phyloP scores from a whole-genome alignment of 2,888 invertebrate genomes.

The Stenoptilia bipunctidactyla region DNA sequence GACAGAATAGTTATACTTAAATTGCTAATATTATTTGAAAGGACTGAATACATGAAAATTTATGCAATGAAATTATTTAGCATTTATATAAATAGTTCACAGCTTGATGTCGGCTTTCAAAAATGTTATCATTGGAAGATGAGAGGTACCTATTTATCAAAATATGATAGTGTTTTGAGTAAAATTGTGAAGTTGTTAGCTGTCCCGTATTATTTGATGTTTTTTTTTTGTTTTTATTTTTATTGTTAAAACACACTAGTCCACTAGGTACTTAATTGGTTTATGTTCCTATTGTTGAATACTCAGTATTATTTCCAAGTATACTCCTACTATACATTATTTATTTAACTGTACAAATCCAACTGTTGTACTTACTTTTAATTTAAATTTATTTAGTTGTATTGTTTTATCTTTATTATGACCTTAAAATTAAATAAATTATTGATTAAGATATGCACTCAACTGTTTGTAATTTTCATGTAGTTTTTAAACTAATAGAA shows the following conservation, averaged over 20 bases:
- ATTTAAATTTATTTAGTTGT: slow-evolving; percentile 5
- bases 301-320: slow-evolving; percentile 25
- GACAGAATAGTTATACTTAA: slow-evolving; percentile 44
- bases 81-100: slow-evolving; percentile 59
- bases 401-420: slow-evolving; percentile 4
- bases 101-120: slow-evolving; percentile 67
- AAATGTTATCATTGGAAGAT: slow-evolving; percentile 63
- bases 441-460: slow-evolving; percentile 19
- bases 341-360: slow-evolving; percentile 21
- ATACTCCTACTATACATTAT: slow-evolving; percentile 22
- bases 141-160: slow-evolving; percentile 61
- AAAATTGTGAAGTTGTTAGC: slow-evolving; percentile 43
- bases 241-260: slow-evolving; percentile 33
- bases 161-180: slow-evolving; percentile 50
- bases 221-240: slow-evolving; percentile 24
- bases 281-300: slow-evolving; percentile 34
- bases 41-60: slow-evolving; percentile 30
- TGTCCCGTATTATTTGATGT: slow-evolving; percentile 26
- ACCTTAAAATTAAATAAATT: not conserved
- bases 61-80: slow-evolving; percentile 56
- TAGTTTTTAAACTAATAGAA: slow-evolving; percentile 40
- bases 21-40: slow-evolving; percentile 39
- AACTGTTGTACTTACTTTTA: slow-evolving; percentile 1
- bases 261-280: slow-evolving; percentile 27
- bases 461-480: slow-evolving; percentile 32